Evolutionary conservation across 1,140 invertebrate genomes (phyloP), one percentile per base, ranked within the genome.

Genomic region (Hirudo medicinalis): DNA sequence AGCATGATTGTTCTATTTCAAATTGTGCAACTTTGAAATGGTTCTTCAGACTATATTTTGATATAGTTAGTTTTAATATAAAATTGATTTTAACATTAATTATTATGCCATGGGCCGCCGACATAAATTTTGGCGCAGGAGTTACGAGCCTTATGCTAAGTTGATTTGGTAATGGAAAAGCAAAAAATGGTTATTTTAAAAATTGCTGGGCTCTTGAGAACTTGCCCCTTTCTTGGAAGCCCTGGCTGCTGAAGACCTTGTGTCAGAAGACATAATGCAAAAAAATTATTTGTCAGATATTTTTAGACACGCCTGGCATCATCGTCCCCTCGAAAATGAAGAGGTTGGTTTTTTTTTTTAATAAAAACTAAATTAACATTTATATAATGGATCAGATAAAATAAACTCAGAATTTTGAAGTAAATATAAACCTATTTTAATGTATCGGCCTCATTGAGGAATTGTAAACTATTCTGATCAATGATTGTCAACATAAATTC

Each of bases 291-390:
- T 60, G n/a, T 63, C 40, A 77, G 74, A 69, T 76, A 66, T 91
- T 94, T 79, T 82, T 92, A 19, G 91, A 94, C 77, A 93, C 91
- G 8, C 91, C 91, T 40, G 91, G 91, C 40, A 76, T 92, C 66
- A 86, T 91, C 0, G 86, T 85, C 53, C 79, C 81, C 67, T 81
- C 83, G 19, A 89, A 91, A 79, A 81, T 84, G 36, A 87, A 87
- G 75, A 88, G 85, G 87, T 87, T 77, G 40, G 71, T 72, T 29
- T 70, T 17, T 25, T 29, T 29, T 74, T 20, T 9, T 54, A n/a
- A 3, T 22, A 49, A 19, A 70, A 8, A 60, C 27, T 54, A 22
- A 25, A 15, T 70, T 54, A 25, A 54, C 15, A 70, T 54, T 49
- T 32, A 6, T 22, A 11, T 55, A 19, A 60, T 25, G 20, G 11